A percentile compares a stretch with the other conserved stretches of the same genome.
phyloP scores from a whole-genome alignment of 2,797 vertebrate species.

The Sphenodon punctatus region DNA sequence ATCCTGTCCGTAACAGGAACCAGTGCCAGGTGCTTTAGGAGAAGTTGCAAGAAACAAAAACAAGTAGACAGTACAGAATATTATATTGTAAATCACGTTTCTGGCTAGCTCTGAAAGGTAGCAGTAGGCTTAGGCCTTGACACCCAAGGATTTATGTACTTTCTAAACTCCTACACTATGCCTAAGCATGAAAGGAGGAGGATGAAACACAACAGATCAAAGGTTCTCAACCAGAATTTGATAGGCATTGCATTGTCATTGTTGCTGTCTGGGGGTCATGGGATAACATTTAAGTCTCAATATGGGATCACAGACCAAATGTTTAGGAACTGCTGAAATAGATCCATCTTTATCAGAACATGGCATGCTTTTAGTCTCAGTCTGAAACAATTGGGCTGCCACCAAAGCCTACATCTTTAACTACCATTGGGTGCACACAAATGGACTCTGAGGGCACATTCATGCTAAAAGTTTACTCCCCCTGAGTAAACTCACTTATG shows the following conservation, averaged over 20 bases:
- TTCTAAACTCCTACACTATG: slow-evolving; percentile 28
- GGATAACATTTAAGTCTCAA: too few species aligned
- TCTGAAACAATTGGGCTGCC: not conserved
- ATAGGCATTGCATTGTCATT: too few species aligned
- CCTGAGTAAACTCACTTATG: too few species aligned
- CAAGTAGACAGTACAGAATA: not conserved
- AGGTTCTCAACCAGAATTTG: too few species aligned
- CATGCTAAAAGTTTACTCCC: not conserved
- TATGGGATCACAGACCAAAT: too few species aligned
- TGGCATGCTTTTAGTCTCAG: accelerated
- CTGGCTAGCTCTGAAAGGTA: not conserved
- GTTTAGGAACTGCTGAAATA: too few species aligned
- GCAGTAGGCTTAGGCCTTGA: not conserved
- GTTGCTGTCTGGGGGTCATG: too few species aligned
- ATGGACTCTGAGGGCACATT: too few species aligned
- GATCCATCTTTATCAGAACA: not conserved
- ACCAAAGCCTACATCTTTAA: not conserved
- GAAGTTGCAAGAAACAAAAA: not conserved
- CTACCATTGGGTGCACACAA: not conserved
- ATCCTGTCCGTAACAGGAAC: not conserved
- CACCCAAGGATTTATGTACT: slow-evolving; percentile 22
- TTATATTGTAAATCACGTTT: not conserved
- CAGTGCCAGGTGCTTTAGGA: not conserved
- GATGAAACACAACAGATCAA: not conserved
- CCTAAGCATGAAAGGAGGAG: slow-evolving; percentile 32